Base-by-base conservation (phyloP, 1,140 invertebrate genomes). In the Latrodectus geometricus region DNA sequence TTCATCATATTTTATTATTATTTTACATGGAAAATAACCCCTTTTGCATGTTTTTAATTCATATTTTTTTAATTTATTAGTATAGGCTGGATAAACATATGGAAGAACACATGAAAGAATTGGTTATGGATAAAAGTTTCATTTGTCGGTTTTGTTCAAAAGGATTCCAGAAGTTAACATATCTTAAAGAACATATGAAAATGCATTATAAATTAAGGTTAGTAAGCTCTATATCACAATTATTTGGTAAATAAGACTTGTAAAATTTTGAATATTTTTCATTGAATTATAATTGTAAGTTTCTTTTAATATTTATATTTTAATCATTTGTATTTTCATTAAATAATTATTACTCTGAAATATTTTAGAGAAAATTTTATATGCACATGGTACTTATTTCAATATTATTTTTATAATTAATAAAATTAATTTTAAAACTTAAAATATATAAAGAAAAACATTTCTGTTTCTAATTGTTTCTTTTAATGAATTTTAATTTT, bases 191-290 rank as follows among this genome's bases (percentile, higher is more conserved):
- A 81, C 93, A 94, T 88, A 91, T 93, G 89, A 92, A 92, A 88
- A 91, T 92, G 81, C 93, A 93, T 89, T 91, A 92, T 84, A 93
- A 92, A 90, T 91, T 93, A 87, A 92, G 90, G 91, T 92, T 89
- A 90, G 89, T 68, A 48, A 9, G 14, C 68, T 7, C 68, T 70
- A 35, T 35, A 35, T 11, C 23, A 70, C 9, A n/a, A 70, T 70
- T 21, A 5, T 1, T 3, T 21, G 0, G 68, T 1, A 20, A 3
- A 70, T 70, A 35, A 11, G 9, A n/a, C n/a, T 5, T 70, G 11
- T 21, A 35, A 35, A 35, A 35, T 35, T 35, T 35, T 5, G 5
- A 35, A 35, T 70, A 1, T 70, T 70, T 9, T 70, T 9, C 14
- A 70, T n/a, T 70, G 23, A 15, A 21, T 61, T 14, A 70, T 70